Conservation (phyloP, 1,140 invertebrate genomes). For the Charaxes varanes region DNA sequence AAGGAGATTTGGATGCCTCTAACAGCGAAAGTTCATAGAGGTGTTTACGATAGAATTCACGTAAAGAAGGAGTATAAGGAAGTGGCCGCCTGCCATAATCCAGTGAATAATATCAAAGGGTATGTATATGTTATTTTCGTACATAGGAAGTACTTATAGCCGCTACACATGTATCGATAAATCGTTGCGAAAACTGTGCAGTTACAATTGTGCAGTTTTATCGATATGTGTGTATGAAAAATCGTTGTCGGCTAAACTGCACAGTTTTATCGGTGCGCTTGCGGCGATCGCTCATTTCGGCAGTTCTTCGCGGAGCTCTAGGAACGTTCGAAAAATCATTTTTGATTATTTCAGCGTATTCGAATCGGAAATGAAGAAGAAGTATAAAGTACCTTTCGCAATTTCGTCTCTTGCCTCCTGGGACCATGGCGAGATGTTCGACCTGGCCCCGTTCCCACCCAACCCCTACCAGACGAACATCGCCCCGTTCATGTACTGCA, state of each 20-base stretch:
- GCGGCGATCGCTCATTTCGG: too few species aligned
- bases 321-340: too few species aligned
- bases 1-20: constrained; percentile 65
- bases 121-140: constrained; percentile 15
- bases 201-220: too few species aligned
- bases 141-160: too few species aligned
- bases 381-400: constrained; percentile 47
- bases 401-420: constrained; percentile 41
- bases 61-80: constrained; percentile 60
- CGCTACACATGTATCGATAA: too few species aligned
- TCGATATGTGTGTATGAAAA: too few species aligned
- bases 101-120: constrained; percentile 58
- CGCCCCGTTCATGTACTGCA: constrained; percentile 64
- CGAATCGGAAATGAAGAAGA: constrained; percentile 49
- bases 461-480: constrained; percentile 58
- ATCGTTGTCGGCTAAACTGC: too few species aligned
- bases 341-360: constrained; percentile 39
- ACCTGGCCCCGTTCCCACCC: constrained; percentile 45
- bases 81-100: constrained; percentile 57
- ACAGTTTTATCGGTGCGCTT: too few species aligned
- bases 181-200: too few species aligned
- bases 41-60: constrained; percentile 52
- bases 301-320: too few species aligned
- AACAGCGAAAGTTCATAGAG: constrained; percentile 40
- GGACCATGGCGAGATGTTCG: constrained; percentile 43